Evolutionary conservation across 2,888 invertebrate genomes (phyloP), one percentile per base, ranked within the genome.

Genomic region (Drosophila lutescens): DNA sequence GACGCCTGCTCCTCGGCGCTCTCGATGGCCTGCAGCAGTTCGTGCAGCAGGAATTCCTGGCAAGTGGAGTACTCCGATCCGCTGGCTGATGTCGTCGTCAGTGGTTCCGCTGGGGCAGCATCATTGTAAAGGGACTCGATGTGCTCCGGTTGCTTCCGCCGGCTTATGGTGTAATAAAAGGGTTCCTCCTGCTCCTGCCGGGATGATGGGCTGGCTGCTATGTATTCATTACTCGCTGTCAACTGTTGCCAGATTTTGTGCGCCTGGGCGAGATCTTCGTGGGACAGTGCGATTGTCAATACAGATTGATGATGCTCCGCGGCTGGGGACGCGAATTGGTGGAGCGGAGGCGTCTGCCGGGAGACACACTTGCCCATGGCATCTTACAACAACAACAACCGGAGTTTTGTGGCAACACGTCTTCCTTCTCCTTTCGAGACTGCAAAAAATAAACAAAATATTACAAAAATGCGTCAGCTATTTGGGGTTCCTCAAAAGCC

Each of bases 311-410:
- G 84, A 77, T 85, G 86, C 69, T 41, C 56, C 23, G 47, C 49
- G 66, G 32, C 41, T 12, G 56, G 66, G 66, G 66, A 56, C 13
- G 12, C 40, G 23, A 60, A 20, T 56, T 38, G 59, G 26, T 71
- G 83, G 38, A 57, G 71, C 53, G 65, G 73, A 13, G 90, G 86
- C 56, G 91, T 83, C 86, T 92, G 92, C 77, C 92, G 91, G 51
- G 92, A 92, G 65, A 92, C 90, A 89, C 92, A 92, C 91, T 92
- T 92, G 88, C 92, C 92, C 92, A 92, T 92, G 89, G 90, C 34
- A 57, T 74, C 51, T 30, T 80, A 70, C 60, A 34, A 6, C 23
- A 34, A 6, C 23, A 13, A 17, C 23, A 13, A 26, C 6, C 9
- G 23, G 15, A 36, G 23, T 15, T 46, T 9, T 46, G 46, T 26